Conservation (phyloP, 1,140 invertebrate genomes). For the Cotesia typhae region DNA sequence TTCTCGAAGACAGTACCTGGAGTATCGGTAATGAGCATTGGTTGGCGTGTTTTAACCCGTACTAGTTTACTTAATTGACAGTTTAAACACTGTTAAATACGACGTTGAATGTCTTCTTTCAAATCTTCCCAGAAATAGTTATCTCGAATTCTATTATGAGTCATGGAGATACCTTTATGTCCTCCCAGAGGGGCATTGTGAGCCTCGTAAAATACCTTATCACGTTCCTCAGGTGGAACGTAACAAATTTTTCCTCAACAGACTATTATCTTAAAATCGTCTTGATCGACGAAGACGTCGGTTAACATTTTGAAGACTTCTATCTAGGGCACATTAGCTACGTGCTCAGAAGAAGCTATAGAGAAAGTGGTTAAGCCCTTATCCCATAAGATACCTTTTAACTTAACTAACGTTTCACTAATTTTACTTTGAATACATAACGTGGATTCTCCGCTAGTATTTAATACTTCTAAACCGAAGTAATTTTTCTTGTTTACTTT, state of each 20-base stretch:
- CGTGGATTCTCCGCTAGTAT: too few species aligned
- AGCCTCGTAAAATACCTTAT: background rate
- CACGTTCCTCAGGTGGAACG: background rate
- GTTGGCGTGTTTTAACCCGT: conserved; percentile 40
- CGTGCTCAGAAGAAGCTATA: too few species aligned
- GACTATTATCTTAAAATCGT: too few species aligned
- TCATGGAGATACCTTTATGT: conserved; percentile 50
- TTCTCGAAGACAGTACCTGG: conserved; percentile 34
- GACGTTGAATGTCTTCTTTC: conserved; percentile 42
- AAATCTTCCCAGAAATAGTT: conserved; percentile 49
- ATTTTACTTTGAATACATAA: too few species aligned
- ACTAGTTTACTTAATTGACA: conserved; percentile 54
- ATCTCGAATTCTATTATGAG: conserved; percentile 46
- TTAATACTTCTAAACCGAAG: too few species aligned
- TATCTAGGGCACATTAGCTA: too few species aligned
- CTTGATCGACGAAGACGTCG: too few species aligned
- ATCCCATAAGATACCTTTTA: too few species aligned
- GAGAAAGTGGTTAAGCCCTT: too few species aligned
- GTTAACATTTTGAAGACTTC: too few species aligned
- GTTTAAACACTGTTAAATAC: conserved; percentile 47
- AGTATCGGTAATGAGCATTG: conserved; percentile 48
- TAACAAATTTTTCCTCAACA: too few species aligned
- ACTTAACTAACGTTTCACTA: too few species aligned
- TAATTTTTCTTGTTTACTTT: background rate
- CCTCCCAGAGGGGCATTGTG: background rate